These are phyloP conservation scores for Paramormyrops kingsleyae DNA, from an alignment of 2,113 vertebrate genomes.

Conservation along the genomic window DNA sequence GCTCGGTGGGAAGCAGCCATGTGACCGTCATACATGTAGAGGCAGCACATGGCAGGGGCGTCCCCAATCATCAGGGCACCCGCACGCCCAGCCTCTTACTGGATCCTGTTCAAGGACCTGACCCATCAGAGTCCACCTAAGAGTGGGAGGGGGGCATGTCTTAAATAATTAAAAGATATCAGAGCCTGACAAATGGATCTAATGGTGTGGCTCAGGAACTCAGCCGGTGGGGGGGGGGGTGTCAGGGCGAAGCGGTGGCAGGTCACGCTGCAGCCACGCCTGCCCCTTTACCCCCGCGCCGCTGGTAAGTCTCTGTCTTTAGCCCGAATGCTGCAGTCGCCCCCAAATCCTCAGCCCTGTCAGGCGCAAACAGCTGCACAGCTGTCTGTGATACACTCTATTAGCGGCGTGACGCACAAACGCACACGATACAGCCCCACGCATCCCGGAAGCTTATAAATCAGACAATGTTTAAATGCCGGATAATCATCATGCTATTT, in stretches of 20 bases:
- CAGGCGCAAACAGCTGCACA: neutral
- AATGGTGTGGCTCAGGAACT: neutral
- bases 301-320: neutral
- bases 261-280: neutral
- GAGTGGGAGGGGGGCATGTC: neutral
- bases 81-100: neutral
- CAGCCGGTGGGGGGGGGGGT: neutral
- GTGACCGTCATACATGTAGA: neutral
- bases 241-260: neutral
- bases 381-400: neutral
- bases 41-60: neutral
- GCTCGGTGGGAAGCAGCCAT: conserved; percentile 8
- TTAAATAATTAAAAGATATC: neutral
- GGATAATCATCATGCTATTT: neutral
- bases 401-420: neutral
- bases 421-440: neutral
- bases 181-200: neutral
- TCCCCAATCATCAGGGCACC: neutral
- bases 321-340: neutral
- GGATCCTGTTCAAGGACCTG: neutral
- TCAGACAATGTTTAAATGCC: neutral
- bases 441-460: neutral
- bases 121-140: neutral
- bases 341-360: neutral
- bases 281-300: neutral